Conservation (phyloP, 2,113 vertebrate genomes). For the Turdus rufiventris region DNA sequence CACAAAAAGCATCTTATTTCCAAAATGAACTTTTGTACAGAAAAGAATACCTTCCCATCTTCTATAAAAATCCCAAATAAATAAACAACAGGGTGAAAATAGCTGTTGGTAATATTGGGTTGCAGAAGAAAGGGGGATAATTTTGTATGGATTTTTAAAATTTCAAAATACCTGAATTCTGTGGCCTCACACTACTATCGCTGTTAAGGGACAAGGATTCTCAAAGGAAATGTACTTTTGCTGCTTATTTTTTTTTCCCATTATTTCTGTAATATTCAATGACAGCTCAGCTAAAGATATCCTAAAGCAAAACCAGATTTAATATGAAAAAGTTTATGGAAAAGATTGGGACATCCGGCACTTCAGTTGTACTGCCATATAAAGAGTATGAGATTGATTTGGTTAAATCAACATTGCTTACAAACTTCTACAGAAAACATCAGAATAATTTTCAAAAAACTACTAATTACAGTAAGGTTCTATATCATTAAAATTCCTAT, state of each 20-base stretch:
- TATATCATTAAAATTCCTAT: neutral
- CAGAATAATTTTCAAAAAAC: neutral
- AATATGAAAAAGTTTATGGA: neutral
- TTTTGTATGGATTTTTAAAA: neutral
- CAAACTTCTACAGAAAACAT: neutral
- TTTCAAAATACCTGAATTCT: neutral
- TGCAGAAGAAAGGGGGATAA: neutral
- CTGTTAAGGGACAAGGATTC: neutral
- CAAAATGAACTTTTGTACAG: neutral
- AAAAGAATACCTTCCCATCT: accelerated
- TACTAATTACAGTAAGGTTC: neutral
- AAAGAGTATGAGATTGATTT: neutral
- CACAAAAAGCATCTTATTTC: neutral
- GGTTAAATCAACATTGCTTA: neutral
- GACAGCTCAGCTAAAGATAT: neutral
- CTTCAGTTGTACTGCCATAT: neutral
- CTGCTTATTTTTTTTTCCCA: neutral
- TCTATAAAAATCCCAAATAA: neutral
- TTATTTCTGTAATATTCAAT: neutral
- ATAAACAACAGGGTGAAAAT: neutral
- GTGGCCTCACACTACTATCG: neutral
- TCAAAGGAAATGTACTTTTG: neutral
- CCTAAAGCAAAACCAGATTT: neutral
- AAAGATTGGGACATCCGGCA: neutral
- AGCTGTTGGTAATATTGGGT: neutral